Evolutionary conservation across 2,113 vertebrate species (phyloP), one percentile per base, ranked within the genome.

Genomic region (Stictonetta naevosa): DNA sequence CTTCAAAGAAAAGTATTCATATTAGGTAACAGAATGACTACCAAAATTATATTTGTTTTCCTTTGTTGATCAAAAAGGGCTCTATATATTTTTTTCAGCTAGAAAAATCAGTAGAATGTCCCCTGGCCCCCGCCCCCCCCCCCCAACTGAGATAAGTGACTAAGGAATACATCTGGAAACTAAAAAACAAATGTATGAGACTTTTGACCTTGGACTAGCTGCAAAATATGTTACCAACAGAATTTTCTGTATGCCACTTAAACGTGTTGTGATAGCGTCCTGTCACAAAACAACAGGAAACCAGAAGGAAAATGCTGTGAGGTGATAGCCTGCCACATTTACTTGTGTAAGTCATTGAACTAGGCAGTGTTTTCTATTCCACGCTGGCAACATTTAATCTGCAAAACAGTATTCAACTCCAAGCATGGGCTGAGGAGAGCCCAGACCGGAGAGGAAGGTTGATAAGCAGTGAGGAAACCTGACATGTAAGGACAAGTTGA

Each of bases 391-490:
- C 0, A 28, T 3, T 71, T 40, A 4, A 50, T 28, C 67, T 85
- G 55, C 72, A 83, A 75, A 92, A n/a, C 13, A 25, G 6, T 2
- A 31, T 40, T 63, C 40, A 34, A 60, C 64, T 66, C 69, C 21
- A 31, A 72, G 44, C n/a, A 29, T 0, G 12, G 56, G 62, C 80
- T 78, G 59, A 83, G 59, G 36, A 79, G 83, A 88, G 40, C 50
- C 17, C 31, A 92, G 76, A 46, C 26, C 53, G 58, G 62, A 60
- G 40, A 82, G 56, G 46, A 81, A 86, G 55, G 69, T 31, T 83
- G 80, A 86, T 77, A 88, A 83, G 71, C 66, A 44, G 28, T 58
- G 58, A 88, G 81, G 46, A 96, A 71, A 92, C 60, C 53, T 73
- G 58, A 48, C 6, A 0, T 19, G 44, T 79, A 72, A 28, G 74